Conservation (phyloP, 2,113 vertebrate species). For the Sialia sialis region DNA sequence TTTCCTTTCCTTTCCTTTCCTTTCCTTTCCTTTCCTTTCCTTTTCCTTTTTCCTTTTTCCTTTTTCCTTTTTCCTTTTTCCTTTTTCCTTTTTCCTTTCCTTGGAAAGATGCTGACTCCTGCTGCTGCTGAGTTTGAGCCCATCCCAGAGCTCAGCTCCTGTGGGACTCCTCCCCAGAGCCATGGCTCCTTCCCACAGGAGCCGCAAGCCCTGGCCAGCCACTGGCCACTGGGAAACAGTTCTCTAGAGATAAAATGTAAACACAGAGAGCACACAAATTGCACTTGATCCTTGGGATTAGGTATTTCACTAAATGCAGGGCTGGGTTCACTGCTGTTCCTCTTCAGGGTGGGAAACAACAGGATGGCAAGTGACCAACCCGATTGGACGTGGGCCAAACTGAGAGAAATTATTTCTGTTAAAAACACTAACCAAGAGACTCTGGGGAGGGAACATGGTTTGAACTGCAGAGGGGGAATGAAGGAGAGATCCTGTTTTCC, state of each 20-base stretch:
- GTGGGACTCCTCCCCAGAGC: no score
- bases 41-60: no score
- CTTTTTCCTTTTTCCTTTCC: no score
- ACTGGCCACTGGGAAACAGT: no score
- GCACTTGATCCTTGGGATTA: slow-evolving; percentile 35
- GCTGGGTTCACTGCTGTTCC: neutral
- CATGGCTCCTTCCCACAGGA: no score
- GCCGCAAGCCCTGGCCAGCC: no score
- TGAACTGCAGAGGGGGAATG: neutral
- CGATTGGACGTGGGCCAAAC: neutral
- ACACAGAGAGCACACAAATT: slow-evolving; percentile 25
- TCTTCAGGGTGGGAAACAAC: neutral
- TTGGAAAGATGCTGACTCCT: no score
- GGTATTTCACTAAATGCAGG: neutral
- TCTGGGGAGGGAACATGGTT: neutral
- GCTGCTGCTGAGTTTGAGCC: no score
- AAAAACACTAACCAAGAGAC: neutral
- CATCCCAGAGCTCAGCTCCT: no score
- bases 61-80: no score
- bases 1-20: no score
- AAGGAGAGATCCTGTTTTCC: neutral
- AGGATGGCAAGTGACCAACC: neutral
- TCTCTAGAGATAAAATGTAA: slow-evolving; percentile 29
- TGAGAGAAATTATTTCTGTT: neutral
- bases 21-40: no score